These are phyloP conservation scores for Otocyon megalotis DNA, from an alignment of 2,113 vertebrate genomes.

Conservation along the genomic window DNA sequence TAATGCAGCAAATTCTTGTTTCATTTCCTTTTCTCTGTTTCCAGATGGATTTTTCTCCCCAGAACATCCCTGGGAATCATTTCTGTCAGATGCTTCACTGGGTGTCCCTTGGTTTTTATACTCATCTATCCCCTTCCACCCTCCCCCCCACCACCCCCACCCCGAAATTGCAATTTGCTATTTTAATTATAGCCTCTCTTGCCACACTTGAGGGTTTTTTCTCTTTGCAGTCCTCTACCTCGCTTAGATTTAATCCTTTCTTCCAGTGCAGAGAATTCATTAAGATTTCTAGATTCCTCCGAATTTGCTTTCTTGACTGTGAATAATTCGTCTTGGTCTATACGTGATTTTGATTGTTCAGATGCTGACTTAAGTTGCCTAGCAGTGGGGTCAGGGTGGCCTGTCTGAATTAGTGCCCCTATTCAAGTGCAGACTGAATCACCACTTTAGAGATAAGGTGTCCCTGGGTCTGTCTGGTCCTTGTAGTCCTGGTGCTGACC, in stretches of 20 bases:
- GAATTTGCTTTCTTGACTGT: constrained; percentile 44
- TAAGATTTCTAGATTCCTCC: constrained; percentile 66
- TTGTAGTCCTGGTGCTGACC: neutral
- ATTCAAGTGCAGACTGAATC: neutral
- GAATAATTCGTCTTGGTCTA: constrained; percentile 45
- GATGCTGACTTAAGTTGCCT: neutral
- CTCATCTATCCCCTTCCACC: neutral
- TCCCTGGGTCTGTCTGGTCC: neutral
- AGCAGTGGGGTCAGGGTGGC: neutral
- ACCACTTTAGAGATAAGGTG: neutral
- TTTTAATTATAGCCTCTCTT: constrained; percentile 78
- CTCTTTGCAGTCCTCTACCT: constrained; percentile 53
- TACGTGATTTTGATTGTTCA: neutral
- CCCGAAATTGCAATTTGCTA: constrained; percentile 62
- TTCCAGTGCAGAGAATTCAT: constrained; percentile 75
- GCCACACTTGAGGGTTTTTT: constrained; percentile 43
- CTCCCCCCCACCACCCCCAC: neutral
- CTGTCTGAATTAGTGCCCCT: neutral
- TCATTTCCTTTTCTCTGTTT: constrained; percentile 81
- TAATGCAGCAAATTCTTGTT: constrained; percentile 82
- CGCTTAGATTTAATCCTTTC: constrained; percentile 68
- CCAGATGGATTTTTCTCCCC: constrained; percentile 78
- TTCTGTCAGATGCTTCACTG: constrained; percentile 70
- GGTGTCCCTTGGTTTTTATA: constrained; percentile 62
- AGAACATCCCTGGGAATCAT: constrained; percentile 77